Conservation (phyloP, 92 coral and sea anemone genomes). For the Parazoanthus swiftii region DNA sequence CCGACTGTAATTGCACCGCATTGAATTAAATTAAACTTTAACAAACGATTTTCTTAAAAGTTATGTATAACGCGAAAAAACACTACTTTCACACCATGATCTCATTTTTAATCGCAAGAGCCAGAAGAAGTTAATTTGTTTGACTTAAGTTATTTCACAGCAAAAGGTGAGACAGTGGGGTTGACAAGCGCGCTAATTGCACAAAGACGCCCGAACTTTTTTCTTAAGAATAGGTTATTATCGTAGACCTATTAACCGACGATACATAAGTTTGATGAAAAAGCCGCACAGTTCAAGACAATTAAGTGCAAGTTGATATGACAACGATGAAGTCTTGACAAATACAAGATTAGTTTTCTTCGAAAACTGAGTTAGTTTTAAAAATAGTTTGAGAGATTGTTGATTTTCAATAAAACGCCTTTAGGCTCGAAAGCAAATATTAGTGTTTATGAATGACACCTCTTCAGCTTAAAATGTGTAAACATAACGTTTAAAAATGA, state of each 20-base stretch:
- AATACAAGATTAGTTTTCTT: not conserved
- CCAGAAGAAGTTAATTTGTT: slow-evolving; percentile 9
- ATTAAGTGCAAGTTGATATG: slow-evolving; percentile 24
- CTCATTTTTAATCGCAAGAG: not conserved
- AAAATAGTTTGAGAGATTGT: not conserved
- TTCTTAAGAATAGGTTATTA: not conserved
- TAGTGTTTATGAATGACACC: slow-evolving; percentile 23
- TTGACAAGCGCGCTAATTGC: slow-evolving; percentile 69
- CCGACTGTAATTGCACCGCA: slow-evolving; percentile 43
- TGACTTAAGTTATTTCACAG: not conserved
- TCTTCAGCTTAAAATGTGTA: not conserved
- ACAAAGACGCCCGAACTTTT: slow-evolving; percentile 64
- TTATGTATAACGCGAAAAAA: not conserved
- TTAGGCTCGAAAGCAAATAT: not conserved
- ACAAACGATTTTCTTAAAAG: slow-evolving; percentile 12
- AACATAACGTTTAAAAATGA: slow-evolving; percentile 16
- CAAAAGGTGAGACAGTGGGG: not conserved
- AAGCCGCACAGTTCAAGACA: not conserved
- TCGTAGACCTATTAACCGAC: not conserved
- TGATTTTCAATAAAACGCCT: not conserved
- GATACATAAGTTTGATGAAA: not conserved
- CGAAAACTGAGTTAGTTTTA: not conserved
- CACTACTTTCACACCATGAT: slow-evolving; percentile 31
- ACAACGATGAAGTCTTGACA: slow-evolving; percentile 10
- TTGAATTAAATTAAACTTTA: slow-evolving; percentile 22